phyloP scores from a whole-genome alignment of 2,797 vertebrate genomes.

The Oreochromis mossambicus region DNA sequence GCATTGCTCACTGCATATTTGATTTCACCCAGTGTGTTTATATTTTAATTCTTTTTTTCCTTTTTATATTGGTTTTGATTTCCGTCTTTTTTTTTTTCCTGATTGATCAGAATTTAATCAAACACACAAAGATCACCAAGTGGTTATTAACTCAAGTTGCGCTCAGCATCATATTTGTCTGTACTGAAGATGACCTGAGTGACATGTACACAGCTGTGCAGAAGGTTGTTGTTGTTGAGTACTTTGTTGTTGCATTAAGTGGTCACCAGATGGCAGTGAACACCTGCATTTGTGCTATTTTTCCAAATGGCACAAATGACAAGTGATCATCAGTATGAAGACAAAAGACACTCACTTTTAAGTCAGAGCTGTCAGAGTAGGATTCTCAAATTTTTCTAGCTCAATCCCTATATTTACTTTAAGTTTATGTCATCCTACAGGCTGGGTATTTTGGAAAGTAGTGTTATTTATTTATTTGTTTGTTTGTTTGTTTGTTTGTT shows the following conservation, averaged over 20 bases:
- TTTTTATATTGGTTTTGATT: neutral
- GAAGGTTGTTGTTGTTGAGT: neutral
- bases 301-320: neutral
- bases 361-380: neutral
- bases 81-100: neutral
- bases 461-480: neutral
- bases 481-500: neutral
- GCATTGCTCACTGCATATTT: neutral
- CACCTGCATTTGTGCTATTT: neutral
- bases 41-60: neutral
- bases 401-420: neutral
- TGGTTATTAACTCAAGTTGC: neutral
- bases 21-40: neutral
- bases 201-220: neutral
- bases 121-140: neutral
- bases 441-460: neutral
- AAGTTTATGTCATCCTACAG: neutral
- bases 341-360: neutral
- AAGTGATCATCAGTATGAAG: neutral
- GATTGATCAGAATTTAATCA: neutral
- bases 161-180: neutral
- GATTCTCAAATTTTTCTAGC: neutral
- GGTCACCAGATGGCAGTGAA: constrained; percentile 63
- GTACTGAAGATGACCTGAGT: neutral
- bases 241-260: neutral